phyloP scores from a whole-genome alignment of 2,113 vertebrate species.

The Passerina amoena region DNA sequence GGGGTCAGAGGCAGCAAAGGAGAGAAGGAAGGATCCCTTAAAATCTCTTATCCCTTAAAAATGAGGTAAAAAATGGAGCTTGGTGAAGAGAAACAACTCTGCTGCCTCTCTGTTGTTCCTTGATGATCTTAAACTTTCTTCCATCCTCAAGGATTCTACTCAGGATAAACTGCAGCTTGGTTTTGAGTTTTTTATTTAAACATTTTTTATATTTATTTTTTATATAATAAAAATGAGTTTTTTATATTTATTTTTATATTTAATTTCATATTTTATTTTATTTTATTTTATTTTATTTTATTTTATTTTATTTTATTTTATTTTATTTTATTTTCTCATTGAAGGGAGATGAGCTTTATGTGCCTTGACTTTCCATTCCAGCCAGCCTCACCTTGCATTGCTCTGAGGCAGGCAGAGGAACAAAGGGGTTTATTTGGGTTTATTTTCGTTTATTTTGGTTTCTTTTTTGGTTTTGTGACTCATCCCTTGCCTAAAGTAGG shows the following conservation, averaged over 20 bases:
- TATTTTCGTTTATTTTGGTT: too few species aligned
- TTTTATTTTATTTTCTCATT: not conserved
- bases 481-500: too few species aligned
- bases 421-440: too few species aligned
- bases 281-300: not conserved
- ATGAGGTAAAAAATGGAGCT: not conserved
- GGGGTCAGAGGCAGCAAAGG: too few species aligned
- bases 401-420: too few species aligned
- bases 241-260: too few species aligned
- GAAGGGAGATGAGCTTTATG: too few species aligned
- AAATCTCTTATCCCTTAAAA: not conserved
- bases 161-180: not conserved
- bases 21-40: not conserved
- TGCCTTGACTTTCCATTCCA: too few species aligned
- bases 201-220: not conserved
- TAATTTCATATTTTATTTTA: not conserved
- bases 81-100: not conserved
- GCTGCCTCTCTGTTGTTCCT: not conserved
- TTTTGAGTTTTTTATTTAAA: too few species aligned
- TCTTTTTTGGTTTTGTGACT: too few species aligned
- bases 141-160: accelerated
- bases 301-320: not conserved
- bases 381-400: too few species aligned
- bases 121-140: not conserved
- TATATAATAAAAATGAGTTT: too few species aligned